phyloP scores from a whole-genome alignment of 2,113 vertebrate species.

The Genyomyrus donnyi region DNA sequence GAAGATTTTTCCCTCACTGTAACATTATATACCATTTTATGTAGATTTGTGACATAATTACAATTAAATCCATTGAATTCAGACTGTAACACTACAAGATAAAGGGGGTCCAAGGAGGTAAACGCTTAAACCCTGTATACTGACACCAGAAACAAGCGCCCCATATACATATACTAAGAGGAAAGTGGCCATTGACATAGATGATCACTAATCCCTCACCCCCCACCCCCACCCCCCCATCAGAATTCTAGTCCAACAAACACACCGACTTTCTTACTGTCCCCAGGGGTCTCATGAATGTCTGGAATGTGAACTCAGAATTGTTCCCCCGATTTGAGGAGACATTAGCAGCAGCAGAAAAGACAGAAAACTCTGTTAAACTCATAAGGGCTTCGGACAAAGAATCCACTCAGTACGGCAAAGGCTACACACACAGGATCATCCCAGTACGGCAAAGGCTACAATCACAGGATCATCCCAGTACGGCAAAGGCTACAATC shows the following conservation, averaged over 20 bases:
- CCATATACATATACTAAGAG: background rate
- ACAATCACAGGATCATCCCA: background rate
- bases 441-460: background rate
- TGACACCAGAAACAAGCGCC: background rate
- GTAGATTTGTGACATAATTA: background rate
- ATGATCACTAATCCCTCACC: background rate
- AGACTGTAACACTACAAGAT: background rate
- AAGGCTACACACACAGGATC: too few relatives aligned
- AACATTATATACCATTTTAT: background rate
- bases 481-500: background rate
- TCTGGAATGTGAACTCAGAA: constrained; percentile 27
- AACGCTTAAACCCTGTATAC: background rate
- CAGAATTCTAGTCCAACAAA: background rate
- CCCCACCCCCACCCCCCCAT: background rate
- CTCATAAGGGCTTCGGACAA: background rate
- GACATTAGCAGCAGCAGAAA: background rate
- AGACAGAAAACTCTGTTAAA: background rate
- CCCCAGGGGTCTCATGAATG: constrained; percentile 17
- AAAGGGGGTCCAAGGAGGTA: background rate
- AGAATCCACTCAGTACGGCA: background rate
- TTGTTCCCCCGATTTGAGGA: background rate
- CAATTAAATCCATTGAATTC: background rate
- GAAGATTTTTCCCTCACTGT: background rate
- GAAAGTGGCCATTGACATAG: background rate
- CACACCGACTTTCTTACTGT: background rate